Evolutionary conservation across 2,888 invertebrate species (phyloP).

Genomic region (Cepaea hortensis): DNA sequence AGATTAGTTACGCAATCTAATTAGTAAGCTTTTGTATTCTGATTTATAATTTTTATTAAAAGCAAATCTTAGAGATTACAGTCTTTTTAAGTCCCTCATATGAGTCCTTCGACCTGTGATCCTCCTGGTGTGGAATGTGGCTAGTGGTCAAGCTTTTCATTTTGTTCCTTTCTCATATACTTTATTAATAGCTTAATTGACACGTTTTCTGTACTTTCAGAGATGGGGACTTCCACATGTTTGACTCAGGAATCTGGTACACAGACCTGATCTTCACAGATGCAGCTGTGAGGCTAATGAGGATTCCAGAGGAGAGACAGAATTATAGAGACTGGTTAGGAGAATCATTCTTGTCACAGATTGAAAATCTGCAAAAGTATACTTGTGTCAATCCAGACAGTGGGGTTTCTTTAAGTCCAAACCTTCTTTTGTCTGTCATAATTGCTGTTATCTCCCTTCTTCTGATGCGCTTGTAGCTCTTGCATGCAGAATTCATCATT

Average conservation of each 20-base stretch:
- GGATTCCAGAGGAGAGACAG: constrained; percentile 81
- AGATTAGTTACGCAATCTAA: too few species aligned
- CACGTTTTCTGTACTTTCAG: constrained; percentile 59
- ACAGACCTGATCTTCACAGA: constrained; percentile 97
- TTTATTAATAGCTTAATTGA: neutral
- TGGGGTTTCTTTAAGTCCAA: constrained; percentile 38
- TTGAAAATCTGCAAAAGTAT: constrained; percentile 65
- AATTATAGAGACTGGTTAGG: constrained; percentile 70
- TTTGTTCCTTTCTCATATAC: too few species aligned
- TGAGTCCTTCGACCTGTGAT: too few species aligned
- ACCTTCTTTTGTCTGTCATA: neutral
- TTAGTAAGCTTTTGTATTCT: too few species aligned
- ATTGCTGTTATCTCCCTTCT: constrained; percentile 4
- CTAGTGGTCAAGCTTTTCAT: too few species aligned
- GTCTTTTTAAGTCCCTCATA: too few species aligned
- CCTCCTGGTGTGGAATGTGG: too few species aligned
- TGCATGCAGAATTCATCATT: neutral
- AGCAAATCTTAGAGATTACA: too few species aligned
- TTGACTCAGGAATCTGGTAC: constrained; percentile 88
- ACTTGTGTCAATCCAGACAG: constrained; percentile 64
- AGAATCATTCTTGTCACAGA: constrained; percentile 65
- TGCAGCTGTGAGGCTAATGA: constrained; percentile 90
- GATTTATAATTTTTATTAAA: too few species aligned
- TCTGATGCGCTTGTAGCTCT: constrained; percentile 21
- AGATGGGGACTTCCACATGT: constrained; percentile 88